Evolutionary conservation across 2,888 invertebrate species (phyloP).

Genomic region (Lasioglossum lativentre): DNA sequence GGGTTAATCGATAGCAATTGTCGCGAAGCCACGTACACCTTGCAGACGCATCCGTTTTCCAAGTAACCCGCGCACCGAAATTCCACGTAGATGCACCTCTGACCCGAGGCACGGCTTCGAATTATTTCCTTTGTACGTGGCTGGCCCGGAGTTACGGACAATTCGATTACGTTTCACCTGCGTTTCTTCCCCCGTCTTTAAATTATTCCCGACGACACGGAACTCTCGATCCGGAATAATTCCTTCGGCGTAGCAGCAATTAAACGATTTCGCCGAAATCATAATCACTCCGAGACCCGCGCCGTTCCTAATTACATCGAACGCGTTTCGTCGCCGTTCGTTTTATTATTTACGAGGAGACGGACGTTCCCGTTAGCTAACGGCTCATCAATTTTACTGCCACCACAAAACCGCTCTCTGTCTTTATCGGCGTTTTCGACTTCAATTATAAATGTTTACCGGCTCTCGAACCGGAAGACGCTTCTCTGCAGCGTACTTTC

Average conservation of each 20-base stretch:
- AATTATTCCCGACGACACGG: conserved; percentile 19
- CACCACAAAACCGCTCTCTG: neutral
- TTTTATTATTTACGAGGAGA: conserved; percentile 1
- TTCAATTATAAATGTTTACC: conserved; percentile 19
- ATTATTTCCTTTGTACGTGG: conserved; percentile 39
- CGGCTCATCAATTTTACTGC: conserved; percentile 18
- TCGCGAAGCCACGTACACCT: conserved; percentile 41
- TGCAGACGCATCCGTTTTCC: conserved; percentile 45
- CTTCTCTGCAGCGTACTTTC: neutral
- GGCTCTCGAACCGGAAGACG: neutral
- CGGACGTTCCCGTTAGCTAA: neutral
- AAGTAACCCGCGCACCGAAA: conserved; percentile 20
- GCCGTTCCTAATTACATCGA: neutral
- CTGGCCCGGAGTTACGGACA: neutral
- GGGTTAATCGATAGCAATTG: conserved; percentile 56
- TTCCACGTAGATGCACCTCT: conserved; percentile 11
- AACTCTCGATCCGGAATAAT: conserved; percentile 8
- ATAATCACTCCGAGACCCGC: neutral
- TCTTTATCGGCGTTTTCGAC: conserved; percentile 16
- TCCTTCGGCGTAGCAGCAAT: neutral
- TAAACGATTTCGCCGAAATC: conserved; percentile 5
- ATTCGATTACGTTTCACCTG: conserved; percentile 3
- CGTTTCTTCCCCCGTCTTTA: conserved; percentile 5
- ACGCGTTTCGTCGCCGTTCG: neutral
- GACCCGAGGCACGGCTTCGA: conserved; percentile 9